These are phyloP conservation scores for Catostylus mosaicus DNA, from an alignment of 30 jellyfish, hydroid and myxozoan genomes.

Conservation along the genomic window DNA sequence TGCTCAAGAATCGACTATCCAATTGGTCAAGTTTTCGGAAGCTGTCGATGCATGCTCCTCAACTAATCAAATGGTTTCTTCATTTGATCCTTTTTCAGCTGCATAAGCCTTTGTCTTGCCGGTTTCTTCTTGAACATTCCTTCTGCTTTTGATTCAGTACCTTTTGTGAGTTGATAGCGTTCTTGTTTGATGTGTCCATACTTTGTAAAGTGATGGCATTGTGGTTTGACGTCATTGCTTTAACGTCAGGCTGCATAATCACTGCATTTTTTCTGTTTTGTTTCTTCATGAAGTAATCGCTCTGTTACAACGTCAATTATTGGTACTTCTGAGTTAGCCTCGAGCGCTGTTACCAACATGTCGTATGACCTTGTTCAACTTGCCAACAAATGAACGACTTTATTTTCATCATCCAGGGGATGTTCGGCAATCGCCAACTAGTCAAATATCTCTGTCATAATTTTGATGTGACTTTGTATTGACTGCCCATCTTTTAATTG, in stretches of 20 bases:
- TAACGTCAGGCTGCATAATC: background rate
- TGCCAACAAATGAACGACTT: conserved; percentile 66
- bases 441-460: conserved; percentile 64
- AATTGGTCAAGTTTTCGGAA: background rate
- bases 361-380: conserved; percentile 52
- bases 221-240: conserved; percentile 2
- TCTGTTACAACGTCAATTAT: conserved; percentile 53
- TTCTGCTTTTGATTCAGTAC: too few species aligned
- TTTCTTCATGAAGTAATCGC: conserved; percentile 55
- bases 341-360: too few species aligned
- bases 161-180: too few species aligned
- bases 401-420: conserved; percentile 63
- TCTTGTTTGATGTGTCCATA: conserved; percentile 54
- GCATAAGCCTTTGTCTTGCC: too few species aligned
- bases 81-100: too few species aligned
- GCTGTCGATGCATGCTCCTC: conserved; percentile 2
- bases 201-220: conserved; percentile 52
- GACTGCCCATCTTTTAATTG: conserved; percentile 56
- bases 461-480: conserved; percentile 37
- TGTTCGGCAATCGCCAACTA: conserved; percentile 41
- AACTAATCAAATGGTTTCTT: background rate
- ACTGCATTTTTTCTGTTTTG: conserved; percentile 15
- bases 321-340: too few species aligned
- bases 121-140: too few species aligned
- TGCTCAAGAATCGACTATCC: conserved; percentile 75